Evolutionary conservation across 1,140 invertebrate species (phyloP).

Genomic region (Drosophila erecta): DNA sequence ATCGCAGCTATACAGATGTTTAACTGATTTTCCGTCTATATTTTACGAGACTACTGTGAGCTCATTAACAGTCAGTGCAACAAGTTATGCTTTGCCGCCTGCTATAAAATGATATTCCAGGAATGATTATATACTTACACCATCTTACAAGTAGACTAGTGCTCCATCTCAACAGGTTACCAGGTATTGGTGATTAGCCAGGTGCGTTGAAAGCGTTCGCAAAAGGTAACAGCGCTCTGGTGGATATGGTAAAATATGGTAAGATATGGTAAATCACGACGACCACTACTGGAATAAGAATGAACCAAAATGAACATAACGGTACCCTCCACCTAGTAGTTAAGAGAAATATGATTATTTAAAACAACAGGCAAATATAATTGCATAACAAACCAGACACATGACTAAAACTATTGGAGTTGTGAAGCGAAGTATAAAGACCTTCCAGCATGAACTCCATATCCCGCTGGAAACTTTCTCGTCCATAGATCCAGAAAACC

Average conservation of each 20-base stretch:
- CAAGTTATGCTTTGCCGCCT: no score
- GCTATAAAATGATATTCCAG: no score
- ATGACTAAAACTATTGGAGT: slow-evolving; percentile 58
- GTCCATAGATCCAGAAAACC: slow-evolving; percentile 91
- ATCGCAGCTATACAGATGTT: no score
- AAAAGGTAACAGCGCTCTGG: slow-evolving; percentile 58
- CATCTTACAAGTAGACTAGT: slow-evolving; percentile 35
- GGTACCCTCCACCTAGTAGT: slow-evolving; percentile 21
- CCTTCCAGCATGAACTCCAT: slow-evolving; percentile 91
- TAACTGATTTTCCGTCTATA: no score
- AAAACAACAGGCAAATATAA: fast-evolving
- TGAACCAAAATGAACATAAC: slow-evolving; percentile 34
- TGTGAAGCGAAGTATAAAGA: slow-evolving; percentile 71
- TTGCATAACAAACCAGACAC: slow-evolving; percentile 46
- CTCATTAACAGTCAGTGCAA: no score
- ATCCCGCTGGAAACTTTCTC: slow-evolving; percentile 89
- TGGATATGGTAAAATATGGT: no score
- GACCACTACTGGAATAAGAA: not conserved
- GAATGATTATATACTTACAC: no score
- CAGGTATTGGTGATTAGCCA: slow-evolving; percentile 77
- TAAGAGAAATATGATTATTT: not conserved
- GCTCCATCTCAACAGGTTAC: slow-evolving; percentile 72
- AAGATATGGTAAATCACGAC: no score
- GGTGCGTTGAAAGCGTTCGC: slow-evolving; percentile 51
- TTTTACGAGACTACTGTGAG: no score